Base-by-base conservation (phyloP, 2,888 invertebrate species). In the Diabrotica balteata region DNA sequence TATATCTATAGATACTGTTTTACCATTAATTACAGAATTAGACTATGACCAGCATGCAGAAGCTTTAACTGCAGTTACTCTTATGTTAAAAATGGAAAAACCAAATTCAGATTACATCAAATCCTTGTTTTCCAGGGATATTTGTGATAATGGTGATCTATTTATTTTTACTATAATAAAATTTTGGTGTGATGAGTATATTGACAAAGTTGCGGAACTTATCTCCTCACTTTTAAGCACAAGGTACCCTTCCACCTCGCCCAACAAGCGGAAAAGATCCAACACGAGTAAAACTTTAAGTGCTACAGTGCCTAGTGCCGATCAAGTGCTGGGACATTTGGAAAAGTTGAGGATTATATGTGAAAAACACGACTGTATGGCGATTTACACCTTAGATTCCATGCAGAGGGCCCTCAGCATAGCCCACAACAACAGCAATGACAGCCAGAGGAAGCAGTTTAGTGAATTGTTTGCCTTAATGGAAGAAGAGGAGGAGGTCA, bases 161-260 rank as follows among this genome's bases (percentile, higher is more conserved):
- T 96, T 98, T 85, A 93, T 97, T 10, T 93, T 95, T 54, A 95
- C 97, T 5, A 91, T 95, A 50, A 86, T 98, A 73, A 93, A 96
- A 79, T 94, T 93, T 85, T 98, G 96, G 98, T 96, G 95, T 84
- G 93, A 95, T 79, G 94, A 95, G 78, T 91, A 92, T 80, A 95
- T 97, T 79, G 96, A 96, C 78, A 94, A 93, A 83, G 88, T 94
- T 68, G 93, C 91, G 7, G 94, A 94, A 84, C 86, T 94, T 73
- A 89, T 95, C 69, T 91, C 93, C 59, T 90, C 90, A 76, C 85
- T 95, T 68, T 86, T 95, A 79, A 93, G 91, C 80, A 92, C 92
- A 71, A 88, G 94, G 80, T 94, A 93, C 84, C 94, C 95, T 63
- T 92, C 92, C 67, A 93, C 94, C 46, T 94, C 94, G 72, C 96